Base-by-base conservation (phyloP, 2,888 invertebrate genomes). In the Idaea straminata region DNA sequence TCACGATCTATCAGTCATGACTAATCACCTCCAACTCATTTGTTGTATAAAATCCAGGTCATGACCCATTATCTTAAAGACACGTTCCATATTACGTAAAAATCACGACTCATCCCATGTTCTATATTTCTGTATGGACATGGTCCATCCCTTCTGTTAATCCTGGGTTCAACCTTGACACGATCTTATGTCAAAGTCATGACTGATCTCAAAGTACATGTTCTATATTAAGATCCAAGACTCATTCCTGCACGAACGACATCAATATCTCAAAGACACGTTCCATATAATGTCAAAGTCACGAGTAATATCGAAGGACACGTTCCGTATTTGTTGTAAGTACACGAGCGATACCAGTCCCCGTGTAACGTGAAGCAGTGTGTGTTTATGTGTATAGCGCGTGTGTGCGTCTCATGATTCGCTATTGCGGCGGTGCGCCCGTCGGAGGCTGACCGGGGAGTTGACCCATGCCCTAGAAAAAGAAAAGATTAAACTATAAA, bases 381-480 rank as follows among this genome's bases (percentile, higher is more conserved):
- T 64, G 47, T 15, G 15, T 16, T 58, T n/a, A 59, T 64, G 65
- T 62, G 62, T 59, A 15, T 6, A 61, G 74, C 70, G 76, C 67
- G 66, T 59, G 69, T 25, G 59, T 35, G 69, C 66, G 69, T 58
- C 71, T 74, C 76, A 74, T 77, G 77, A 79, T 83, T 83, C 88
- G 93, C 91, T 93, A 92, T 89, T 92, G 92, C 67, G 86, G 91
- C 78, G 90, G 85, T 38, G 84, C 83, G 15, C 88, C 90, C 67
- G 86, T 73, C 16, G 92, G 91, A 10, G 92, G 92, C 74, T 88
- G 91, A 0, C 91, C 91, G 1, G 91, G 89, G 60, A 91, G 79
- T 66, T 88, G 92, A 61, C 92, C 90, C 86, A 93, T 83, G 75
- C 92, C 92, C 88, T 93, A 83, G 0, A 62, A 47, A 59, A 66